phyloP scores from a whole-genome alignment of 2,888 invertebrate genomes.

The Catocala sponsa region DNA sequence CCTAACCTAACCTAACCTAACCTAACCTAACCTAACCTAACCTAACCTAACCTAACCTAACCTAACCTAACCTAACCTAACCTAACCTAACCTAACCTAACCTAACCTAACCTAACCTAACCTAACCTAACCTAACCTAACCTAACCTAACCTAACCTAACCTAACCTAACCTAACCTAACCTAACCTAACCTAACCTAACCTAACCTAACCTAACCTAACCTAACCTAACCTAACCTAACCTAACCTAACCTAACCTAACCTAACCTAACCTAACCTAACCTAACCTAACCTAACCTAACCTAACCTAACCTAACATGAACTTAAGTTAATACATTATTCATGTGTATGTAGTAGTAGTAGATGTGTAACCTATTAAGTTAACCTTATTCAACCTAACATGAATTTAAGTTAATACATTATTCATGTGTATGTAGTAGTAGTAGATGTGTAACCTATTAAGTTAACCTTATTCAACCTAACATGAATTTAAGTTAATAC shows the following conservation, averaged over 20 bases:
- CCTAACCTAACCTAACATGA: too few species aligned
- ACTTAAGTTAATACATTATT: too few species aligned
- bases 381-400: too few species aligned
- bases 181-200: slow-evolving; percentile 4
- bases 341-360: too few species aligned
- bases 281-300: slow-evolving; percentile 4
- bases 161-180: slow-evolving; percentile 4
- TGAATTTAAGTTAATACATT: too few species aligned
- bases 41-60: slow-evolving; percentile 9
- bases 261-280: slow-evolving; percentile 4
- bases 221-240: slow-evolving; percentile 4
- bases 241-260: slow-evolving; percentile 4
- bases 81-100: slow-evolving; percentile 4
- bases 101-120: slow-evolving; percentile 4
- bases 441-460: too few species aligned
- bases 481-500: too few species aligned
- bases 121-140: slow-evolving; percentile 4
- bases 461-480: too few species aligned
- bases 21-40: slow-evolving; percentile 8
- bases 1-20: slow-evolving; percentile 9
- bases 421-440: too few species aligned
- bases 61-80: slow-evolving; percentile 9
- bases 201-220: slow-evolving; percentile 4
- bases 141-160: slow-evolving; percentile 4
- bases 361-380: too few species aligned